Conservation (phyloP, 2,888 invertebrate species). For the Phyllotreta cruciferae region DNA sequence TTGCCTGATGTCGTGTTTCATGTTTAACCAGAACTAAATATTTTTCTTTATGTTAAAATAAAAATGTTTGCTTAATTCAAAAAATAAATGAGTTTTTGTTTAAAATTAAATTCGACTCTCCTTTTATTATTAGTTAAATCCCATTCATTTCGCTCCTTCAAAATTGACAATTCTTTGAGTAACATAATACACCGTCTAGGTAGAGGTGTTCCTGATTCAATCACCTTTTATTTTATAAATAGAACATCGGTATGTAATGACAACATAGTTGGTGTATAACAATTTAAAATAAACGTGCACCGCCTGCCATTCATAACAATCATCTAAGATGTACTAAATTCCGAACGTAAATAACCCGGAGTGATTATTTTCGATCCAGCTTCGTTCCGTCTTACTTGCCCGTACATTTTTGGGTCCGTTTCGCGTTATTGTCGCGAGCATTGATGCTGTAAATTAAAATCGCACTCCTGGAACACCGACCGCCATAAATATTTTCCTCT, state of each 20-base stretch:
- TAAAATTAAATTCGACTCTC: no score
- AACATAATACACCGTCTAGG: no score
- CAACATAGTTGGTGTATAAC: slow-evolving; percentile 18
- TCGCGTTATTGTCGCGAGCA: slow-evolving; percentile 10
- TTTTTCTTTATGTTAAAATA: no score
- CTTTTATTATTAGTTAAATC: no score
- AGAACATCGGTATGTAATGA: not conserved
- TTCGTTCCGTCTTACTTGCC: slow-evolving; percentile 10
- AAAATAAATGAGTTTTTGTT: no score
- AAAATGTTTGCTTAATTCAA: no score
- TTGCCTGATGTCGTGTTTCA: no score
- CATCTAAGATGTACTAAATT: slow-evolving; percentile 41
- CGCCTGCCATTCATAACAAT: slow-evolving; percentile 35
- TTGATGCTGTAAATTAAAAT: slow-evolving; percentile 14
- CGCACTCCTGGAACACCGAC: not conserved
- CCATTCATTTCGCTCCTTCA: no score
- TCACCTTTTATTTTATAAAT: not conserved
- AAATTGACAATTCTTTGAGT: no score
- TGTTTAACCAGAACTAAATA: no score
- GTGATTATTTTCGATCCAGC: slow-evolving; percentile 32
- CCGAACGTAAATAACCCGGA: slow-evolving; percentile 38
- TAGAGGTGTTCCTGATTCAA: no score
- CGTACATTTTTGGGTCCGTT: slow-evolving; percentile 1
- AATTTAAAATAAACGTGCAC: slow-evolving; percentile 30
- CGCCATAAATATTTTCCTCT: no score